A percentile compares a stretch with the other conserved stretches of the same genome.
Evolutionary conservation across 2,113 vertebrate genomes (phyloP).

Genomic region (Mixornis gularis): DNA sequence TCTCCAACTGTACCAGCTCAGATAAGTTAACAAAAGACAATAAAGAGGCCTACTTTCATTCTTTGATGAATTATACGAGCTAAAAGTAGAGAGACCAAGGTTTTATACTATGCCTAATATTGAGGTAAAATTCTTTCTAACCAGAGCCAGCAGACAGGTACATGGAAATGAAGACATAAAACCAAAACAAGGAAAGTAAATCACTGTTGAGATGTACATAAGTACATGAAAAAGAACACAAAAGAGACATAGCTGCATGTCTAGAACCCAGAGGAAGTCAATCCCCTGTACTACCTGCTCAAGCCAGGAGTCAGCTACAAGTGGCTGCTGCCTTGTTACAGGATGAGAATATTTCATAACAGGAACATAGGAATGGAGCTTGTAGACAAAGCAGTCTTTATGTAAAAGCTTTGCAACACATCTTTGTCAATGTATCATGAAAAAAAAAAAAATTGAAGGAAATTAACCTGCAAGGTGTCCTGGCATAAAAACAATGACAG

Average conservation of each 20-base stretch:
- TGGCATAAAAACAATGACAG: not conserved
- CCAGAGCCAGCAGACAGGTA: not conserved
- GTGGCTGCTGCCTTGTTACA: not conserved
- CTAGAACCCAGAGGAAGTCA: not conserved
- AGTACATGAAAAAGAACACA: not conserved
- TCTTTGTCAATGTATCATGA: not conserved
- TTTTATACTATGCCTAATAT: not conserved
- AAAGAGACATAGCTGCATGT: not conserved
- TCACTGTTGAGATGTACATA: not conserved
- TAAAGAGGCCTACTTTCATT: not conserved
- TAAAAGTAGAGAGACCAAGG: not conserved
- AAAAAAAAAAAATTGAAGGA: not conserved
- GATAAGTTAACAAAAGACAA: not conserved
- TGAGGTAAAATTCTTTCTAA: not conserved
- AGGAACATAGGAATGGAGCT: not conserved
- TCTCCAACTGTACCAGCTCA: not conserved
- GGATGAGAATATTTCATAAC: not conserved
- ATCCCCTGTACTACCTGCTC: not conserved
- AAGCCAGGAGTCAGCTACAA: not conserved
- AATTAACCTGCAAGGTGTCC: not conserved
- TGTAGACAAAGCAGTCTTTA: not conserved
- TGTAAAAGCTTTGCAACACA: not conserved
- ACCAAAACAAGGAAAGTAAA: not conserved
- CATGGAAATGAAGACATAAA: not conserved
- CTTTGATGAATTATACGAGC: not conserved